These are phyloP conservation scores for Linnaemya vulpina DNA, from an alignment of 2,888 invertebrate genomes.

Conservation along the genomic window DNA sequence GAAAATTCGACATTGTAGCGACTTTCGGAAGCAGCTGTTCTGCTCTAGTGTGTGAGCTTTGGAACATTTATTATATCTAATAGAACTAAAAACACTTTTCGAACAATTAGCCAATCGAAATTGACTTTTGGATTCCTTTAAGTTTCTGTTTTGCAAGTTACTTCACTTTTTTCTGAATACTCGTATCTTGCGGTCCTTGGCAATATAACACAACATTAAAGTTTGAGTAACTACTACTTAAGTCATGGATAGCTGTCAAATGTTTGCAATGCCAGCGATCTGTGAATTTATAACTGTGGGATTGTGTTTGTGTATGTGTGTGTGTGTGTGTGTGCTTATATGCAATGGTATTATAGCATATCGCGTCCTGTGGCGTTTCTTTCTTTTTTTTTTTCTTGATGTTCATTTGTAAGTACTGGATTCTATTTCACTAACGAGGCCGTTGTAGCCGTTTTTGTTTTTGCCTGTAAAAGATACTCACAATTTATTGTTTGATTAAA, in stretches of 20 bases:
- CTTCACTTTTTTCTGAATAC: slow-evolving; percentile 7
- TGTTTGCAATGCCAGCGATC: slow-evolving; percentile 18
- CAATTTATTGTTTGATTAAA: slow-evolving; percentile 59
- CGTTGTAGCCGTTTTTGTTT: slow-evolving; percentile 2
- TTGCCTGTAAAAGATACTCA: slow-evolving; percentile 16
- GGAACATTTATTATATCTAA: no score
- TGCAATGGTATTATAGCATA: slow-evolving; percentile 3
- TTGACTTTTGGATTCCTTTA: slow-evolving; percentile 34
- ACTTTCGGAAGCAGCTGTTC: no score
- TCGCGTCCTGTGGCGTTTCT: slow-evolving; percentile 52
- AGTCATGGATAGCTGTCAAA: slow-evolving; percentile 68
- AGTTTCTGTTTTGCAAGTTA: neutral
- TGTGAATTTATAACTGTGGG: no score
- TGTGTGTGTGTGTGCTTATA: neutral
- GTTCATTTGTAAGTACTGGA: slow-evolving; percentile 36
- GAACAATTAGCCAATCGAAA: no score
- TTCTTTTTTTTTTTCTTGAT: no score
- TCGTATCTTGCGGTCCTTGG: slow-evolving; percentile 22
- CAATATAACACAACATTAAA: slow-evolving; percentile 46
- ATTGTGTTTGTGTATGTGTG: neutral
- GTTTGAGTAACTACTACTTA: slow-evolving; percentile 63
- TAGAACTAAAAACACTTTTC: no score
- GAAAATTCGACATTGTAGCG: no score
- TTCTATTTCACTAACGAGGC: slow-evolving; percentile 46
- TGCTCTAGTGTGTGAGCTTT: no score